Percentiles rank a stretch among this genome's conserved stretches.
Conservation (phyloP, 53 echinoderm and acorn worm genomes). For the Henricia sp. region DNA sequence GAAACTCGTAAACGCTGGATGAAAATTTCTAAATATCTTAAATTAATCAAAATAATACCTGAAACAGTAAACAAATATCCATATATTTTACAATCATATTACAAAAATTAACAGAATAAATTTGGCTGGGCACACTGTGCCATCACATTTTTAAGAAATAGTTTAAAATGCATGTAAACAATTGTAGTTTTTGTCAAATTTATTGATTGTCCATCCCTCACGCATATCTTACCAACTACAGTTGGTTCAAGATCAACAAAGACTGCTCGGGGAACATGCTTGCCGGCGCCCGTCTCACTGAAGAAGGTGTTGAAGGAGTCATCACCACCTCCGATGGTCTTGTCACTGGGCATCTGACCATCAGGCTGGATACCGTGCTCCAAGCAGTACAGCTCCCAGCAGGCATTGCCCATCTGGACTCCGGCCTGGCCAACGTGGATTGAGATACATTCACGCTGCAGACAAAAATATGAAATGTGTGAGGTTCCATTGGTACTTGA, state of each 20-base stretch:
- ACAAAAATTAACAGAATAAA: too few species aligned
- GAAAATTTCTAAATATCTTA: too few species aligned
- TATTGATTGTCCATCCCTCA: too few species aligned
- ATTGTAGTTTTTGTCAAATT: too few species aligned
- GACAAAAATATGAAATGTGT: background rate
- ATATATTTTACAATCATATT: too few species aligned
- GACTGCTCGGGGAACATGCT: constrained; percentile 50
- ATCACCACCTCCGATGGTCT: constrained; percentile 46
- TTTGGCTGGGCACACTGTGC: too few species aligned
- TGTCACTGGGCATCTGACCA: constrained; percentile 61
- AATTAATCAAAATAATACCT: too few species aligned
- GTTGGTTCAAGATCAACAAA: constrained; percentile 59
- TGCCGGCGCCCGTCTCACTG: constrained; percentile 60
- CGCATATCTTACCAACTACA: constrained; percentile 53
- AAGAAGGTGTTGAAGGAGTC: constrained; percentile 69
- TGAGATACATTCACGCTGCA: constrained; percentile 82
- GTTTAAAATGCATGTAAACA: too few species aligned
- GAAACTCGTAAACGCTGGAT: too few species aligned
- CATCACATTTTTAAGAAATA: too few species aligned
- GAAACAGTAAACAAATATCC: too few species aligned
- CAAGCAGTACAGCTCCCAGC: constrained; percentile 91
- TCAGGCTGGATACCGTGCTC: constrained; percentile 88
- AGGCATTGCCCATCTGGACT: constrained; percentile 85
- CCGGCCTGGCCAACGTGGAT: constrained; percentile 86
- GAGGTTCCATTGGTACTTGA: too few species aligned